Conservation (phyloP, 2,113 vertebrate genomes). For the western clawed frog (Xenopus tropicalis) region UCB_Xtro_10.0 CM004446.2:70237001-70237500, state of each 20-base stretch:
- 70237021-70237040: no score
- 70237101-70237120: no score
- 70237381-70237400: conserved; percentile 80
- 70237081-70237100: no score
- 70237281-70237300: conserved; percentile 69
- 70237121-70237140: no score
- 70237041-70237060: no score
- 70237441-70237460: conserved; percentile 65
- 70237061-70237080: no score
- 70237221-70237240: conserved; percentile 68
- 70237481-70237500: conserved; percentile 86
- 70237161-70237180: conserved; percentile 60
- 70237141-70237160: conserved; percentile 26
- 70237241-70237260: conserved; percentile 64
- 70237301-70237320: conserved; percentile 71
- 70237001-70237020: no score
- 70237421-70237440: conserved; percentile 73
- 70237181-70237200: conserved; percentile 62
- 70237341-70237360: conserved; percentile 79
- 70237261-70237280: conserved; percentile 72
- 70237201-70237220: conserved; percentile 71
- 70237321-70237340: conserved; percentile 77
- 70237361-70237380: conserved; percentile 81
- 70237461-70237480: conserved; percentile 61
- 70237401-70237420: conserved; percentile 80